Evolutionary conservation across 1,140 invertebrate species (phyloP).

Genomic region (Episyrphus balteatus): DNA sequence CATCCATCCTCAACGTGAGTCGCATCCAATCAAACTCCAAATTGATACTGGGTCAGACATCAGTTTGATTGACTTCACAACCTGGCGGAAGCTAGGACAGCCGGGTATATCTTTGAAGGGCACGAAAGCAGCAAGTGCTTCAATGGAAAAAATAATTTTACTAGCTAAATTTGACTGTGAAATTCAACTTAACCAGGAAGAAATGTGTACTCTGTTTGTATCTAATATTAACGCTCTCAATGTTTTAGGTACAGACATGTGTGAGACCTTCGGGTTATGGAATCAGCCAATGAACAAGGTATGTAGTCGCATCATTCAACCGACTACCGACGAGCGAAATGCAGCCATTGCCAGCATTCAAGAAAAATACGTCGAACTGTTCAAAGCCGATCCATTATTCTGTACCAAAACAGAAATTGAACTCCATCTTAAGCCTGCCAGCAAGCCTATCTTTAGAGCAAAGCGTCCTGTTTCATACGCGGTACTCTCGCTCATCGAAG

Average conservation of each 20-base stretch:
- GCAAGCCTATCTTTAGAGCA: neutral
- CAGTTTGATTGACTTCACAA: neutral
- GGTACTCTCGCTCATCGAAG: neutral
- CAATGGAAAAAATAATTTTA: neutral
- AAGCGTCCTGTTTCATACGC: slow-evolving; percentile 2
- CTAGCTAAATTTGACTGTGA: slow-evolving; percentile 2
- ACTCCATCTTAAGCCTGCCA: slow-evolving; percentile 1
- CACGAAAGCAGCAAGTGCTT: neutral
- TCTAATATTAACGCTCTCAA: slow-evolving; percentile 1
- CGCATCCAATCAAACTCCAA: slow-evolving; percentile 1
- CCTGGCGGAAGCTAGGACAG: slow-evolving; percentile 1
- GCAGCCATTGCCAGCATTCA: too few relatives aligned
- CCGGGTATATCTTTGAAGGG: neutral
- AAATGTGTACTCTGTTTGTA: neutral
- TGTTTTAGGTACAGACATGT: neutral
- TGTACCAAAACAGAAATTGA: slow-evolving; percentile 2
- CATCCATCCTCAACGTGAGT: too few relatives aligned
- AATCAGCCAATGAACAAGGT: neutral
- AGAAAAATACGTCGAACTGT: too few relatives aligned
- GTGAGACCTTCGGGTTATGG: neutral
- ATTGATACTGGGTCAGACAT: slow-evolving; percentile 1
- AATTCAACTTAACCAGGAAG: slow-evolving; percentile 1
- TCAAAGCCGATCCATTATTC: too few relatives aligned
- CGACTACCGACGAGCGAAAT: too few relatives aligned
- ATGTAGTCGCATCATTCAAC: neutral